phyloP scores from a whole-genome alignment of 1,140 invertebrate species.

The Drosophila nigrodunni region DNA sequence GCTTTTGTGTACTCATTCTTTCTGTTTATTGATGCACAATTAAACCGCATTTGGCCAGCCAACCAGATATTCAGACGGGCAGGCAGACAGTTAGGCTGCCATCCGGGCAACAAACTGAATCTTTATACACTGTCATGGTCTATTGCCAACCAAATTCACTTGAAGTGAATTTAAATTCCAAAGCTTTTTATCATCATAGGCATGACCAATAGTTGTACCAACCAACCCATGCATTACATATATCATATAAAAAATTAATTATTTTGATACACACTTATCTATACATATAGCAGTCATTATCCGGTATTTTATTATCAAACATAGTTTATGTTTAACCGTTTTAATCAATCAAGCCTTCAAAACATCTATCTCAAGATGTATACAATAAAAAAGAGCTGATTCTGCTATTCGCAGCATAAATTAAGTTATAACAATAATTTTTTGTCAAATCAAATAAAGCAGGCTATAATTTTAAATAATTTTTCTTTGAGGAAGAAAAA shows the following conservation, averaged over 20 bases:
- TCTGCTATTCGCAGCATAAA: too few relatives aligned
- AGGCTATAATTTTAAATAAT: too few relatives aligned
- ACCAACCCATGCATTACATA: background rate
- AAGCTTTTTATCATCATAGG: slow-evolving; percentile 8
- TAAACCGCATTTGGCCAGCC: slow-evolving; percentile 57
- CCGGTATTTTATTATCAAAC: too few relatives aligned
- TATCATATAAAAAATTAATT: background rate
- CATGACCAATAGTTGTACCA: slow-evolving; percentile 4
- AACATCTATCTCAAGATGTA: too few relatives aligned
- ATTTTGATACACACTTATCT: background rate
- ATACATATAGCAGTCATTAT: background rate
- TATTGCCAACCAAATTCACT: slow-evolving; percentile 67
- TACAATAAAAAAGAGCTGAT: too few relatives aligned
- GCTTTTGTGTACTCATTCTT: slow-evolving; percentile 43
- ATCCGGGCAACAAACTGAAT: slow-evolving; percentile 57
- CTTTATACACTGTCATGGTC: slow-evolving; percentile 73
- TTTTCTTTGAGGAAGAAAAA: too few relatives aligned
- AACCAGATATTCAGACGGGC: slow-evolving; percentile 32
- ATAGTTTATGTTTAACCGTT: too few relatives aligned
- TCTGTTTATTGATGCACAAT: slow-evolving; percentile 67
- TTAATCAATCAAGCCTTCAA: too few relatives aligned
- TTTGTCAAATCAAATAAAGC: too few relatives aligned
- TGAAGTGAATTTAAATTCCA: slow-evolving; percentile 53
- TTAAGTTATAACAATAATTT: too few relatives aligned
- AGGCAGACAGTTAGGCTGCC: slow-evolving; percentile 35